phyloP scores from a whole-genome alignment of 2,888 invertebrate genomes.

The Drosophila nigricruria region DNA sequence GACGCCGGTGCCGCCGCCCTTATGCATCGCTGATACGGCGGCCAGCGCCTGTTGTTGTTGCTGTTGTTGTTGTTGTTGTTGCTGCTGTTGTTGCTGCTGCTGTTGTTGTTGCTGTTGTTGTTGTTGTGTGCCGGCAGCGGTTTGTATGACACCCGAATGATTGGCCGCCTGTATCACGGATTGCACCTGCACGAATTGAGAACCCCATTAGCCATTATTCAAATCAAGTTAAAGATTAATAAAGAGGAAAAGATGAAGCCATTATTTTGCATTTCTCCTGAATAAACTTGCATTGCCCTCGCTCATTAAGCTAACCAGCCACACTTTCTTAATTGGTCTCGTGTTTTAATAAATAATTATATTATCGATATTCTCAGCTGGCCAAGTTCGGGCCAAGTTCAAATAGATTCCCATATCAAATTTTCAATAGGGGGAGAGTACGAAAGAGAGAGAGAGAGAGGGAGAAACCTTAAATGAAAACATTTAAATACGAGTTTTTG shows the following conservation, averaged over 20 bases:
- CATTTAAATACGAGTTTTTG: conserved; percentile 4
- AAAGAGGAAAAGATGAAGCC: neutral
- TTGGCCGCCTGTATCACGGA: conserved; percentile 98
- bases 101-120: conserved; percentile 85
- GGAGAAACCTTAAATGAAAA: neutral
- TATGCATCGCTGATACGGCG: conserved; percentile 88
- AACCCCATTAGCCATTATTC: neutral
- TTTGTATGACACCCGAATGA: conserved; percentile 98
- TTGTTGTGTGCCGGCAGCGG: conserved; percentile 91
- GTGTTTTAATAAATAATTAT: conserved; percentile 8
- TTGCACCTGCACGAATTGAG: conserved; percentile 89
- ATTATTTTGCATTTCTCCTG: neutral
- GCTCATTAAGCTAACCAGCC: neutral
- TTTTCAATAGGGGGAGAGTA: neutral
- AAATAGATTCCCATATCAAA: neutral
- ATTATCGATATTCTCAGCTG: conserved; percentile 8
- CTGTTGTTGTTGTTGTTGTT: conserved; percentile 85
- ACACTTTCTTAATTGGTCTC: neutral
- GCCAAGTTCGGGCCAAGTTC: neutral
- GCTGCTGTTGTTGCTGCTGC: conserved; percentile 84
- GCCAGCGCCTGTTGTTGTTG: conserved; percentile 87
- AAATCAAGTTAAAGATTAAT: neutral
- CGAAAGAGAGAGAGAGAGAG: neutral
- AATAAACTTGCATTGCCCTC: too few relatives aligned
- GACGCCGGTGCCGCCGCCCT: conserved; percentile 86